Conservation (phyloP, 2,888 invertebrate genomes). For the Copidosoma aretas region DNA sequence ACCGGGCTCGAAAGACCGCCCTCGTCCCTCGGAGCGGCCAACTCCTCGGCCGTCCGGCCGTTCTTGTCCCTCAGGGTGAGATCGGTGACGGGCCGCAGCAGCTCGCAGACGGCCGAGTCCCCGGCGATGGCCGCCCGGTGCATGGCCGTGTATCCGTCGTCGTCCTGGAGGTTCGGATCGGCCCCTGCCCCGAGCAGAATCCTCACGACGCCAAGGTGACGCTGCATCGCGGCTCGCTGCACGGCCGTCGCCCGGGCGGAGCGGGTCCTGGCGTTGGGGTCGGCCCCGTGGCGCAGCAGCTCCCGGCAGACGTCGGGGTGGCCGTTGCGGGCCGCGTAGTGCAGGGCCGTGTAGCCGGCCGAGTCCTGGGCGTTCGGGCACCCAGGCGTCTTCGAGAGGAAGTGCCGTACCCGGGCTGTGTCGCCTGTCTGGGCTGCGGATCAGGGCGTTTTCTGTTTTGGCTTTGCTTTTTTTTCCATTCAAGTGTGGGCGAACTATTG, state of each 20-base stretch:
- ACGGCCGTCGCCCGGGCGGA: conserved; percentile 81
- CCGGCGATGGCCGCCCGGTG: conserved; percentile 70
- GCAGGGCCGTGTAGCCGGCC: conserved; percentile 85
- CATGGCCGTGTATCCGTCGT: conserved; percentile 81
- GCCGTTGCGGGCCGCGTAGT: conserved; percentile 87
- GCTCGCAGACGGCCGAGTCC: conserved; percentile 56
- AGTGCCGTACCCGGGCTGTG: conserved; percentile 68
- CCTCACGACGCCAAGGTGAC: conserved; percentile 71
- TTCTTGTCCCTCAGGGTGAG: background rate
- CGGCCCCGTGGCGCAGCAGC: conserved; percentile 74
- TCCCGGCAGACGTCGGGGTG: conserved; percentile 73
- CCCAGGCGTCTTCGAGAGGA: conserved; percentile 67
- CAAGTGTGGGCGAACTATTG: no score
- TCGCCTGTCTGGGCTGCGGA: conserved; percentile 77
- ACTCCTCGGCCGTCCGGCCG: background rate
- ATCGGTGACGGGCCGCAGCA: background rate
- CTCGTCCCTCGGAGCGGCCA: background rate
- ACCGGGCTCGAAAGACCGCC: no score
- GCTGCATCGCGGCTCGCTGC: conserved; percentile 81
- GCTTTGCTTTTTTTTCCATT: no score
- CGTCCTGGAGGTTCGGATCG: conserved; percentile 70
- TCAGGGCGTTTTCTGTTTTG: background rate
- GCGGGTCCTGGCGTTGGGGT: conserved; percentile 76
- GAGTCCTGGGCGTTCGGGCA: conserved; percentile 72
- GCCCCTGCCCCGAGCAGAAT: conserved; percentile 73